phyloP scores from a whole-genome alignment of 1,140 invertebrate genomes.

The Hyles vespertilio region DNA sequence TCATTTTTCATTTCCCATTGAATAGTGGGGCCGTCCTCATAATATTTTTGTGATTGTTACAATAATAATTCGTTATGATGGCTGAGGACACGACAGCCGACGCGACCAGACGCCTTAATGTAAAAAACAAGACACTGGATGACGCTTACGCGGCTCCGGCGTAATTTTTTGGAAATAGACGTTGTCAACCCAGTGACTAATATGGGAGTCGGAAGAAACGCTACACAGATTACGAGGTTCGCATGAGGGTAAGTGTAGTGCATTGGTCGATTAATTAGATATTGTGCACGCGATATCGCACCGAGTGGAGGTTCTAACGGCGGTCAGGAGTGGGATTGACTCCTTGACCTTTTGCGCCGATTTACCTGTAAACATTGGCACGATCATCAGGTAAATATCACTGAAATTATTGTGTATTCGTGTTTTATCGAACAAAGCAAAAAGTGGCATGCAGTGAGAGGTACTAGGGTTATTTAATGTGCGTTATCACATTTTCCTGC shows the following conservation, averaged over 20 bases:
- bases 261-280: slow-evolving; percentile 54
- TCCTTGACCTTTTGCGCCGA: slow-evolving; percentile 3
- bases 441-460: not conserved
- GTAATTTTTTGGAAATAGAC: slow-evolving; percentile 99
- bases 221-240: slow-evolving; percentile 99
- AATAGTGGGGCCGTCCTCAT: slow-evolving; percentile 54
- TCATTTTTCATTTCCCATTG: slow-evolving; percentile 64
- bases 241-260: slow-evolving; percentile 89
- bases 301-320: slow-evolving; percentile 1
- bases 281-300: slow-evolving; percentile 11
- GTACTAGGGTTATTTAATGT: not conserved
- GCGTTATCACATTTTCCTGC: too few relatives aligned
- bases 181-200: slow-evolving; percentile 99
- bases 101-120: slow-evolving; percentile 93
- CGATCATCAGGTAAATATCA: not conserved
- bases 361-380: too few relatives aligned
- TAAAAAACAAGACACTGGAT: slow-evolving; percentile 99
- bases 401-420: not conserved
- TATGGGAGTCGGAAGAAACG: slow-evolving; percentile 96
- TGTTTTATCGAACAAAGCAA: not conserved
- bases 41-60: slow-evolving; percentile 59
- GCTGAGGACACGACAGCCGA: slow-evolving; percentile 87
- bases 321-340: not conserved
- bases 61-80: slow-evolving; percentile 79
- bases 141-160: slow-evolving; percentile 99